Evolutionary conservation across 2,797 vertebrate genomes (phyloP), one percentile per base, ranked within the genome.

Genomic region (Dipus sagitta): DNA sequence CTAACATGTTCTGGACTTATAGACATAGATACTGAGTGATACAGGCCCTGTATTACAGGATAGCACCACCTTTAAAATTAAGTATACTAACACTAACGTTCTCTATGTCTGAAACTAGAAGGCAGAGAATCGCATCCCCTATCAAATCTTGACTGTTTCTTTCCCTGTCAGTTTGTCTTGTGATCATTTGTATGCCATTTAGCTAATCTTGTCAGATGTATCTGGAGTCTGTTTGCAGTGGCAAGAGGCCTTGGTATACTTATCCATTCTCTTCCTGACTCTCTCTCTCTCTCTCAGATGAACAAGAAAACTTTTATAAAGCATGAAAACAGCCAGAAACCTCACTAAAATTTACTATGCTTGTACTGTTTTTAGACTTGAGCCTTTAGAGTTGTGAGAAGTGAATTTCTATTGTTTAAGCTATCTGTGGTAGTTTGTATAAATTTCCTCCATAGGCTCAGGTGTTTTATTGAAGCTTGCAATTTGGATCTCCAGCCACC

Each of bases 181-280:
- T 97, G 94, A 96, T 94, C 54, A 91, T 91, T 70, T 86, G 86
- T 93, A 91, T 97, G 90, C 96, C 84, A 89, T 94, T 97, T 96
- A 95, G 95, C 94, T 97, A 96, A 97, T 97, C 93, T 96, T 87
- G 96, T 95, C 42, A 96, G 96, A 95, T 96, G 10, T 15, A 54
- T 54, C 54, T 54, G 54, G 54, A 54, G 10, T 54, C 14, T 54
- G 54, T 54, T 54, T 54, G 6, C 54, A 54, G 54, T 54, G 54
- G 11, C 14, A 54, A 54, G 54, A 54, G 10, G 54, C 1, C 54
- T 12, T 54, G 54, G 14, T 15, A 54, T 54, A 54, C 47, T 18
- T 54, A 54, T 54, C 15, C 28, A 30, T 75, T 30, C 62, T 64
- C 62, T 23, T 14, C 54, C 54, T 54, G 11, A 24, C 62, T 23